phyloP scores from a whole-genome alignment of 2,888 invertebrate species.

The Anoplius nigerrimus region DNA sequence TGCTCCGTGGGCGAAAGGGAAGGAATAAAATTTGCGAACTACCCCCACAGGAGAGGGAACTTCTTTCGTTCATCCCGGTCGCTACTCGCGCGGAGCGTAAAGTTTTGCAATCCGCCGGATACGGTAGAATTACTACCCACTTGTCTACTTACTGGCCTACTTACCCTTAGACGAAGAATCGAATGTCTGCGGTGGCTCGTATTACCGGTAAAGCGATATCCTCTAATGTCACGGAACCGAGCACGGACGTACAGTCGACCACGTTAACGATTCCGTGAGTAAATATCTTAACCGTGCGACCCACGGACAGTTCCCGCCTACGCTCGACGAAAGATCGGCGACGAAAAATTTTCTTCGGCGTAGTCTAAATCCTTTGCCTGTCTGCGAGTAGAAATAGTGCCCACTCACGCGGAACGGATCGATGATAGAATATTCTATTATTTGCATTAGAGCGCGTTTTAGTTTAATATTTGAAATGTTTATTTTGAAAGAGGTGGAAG shows the following conservation, averaged over 20 bases:
- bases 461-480: too few species aligned
- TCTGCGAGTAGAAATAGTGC: too few species aligned
- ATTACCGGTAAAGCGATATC: slow-evolving; percentile 56
- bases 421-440: too few species aligned
- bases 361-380: too few species aligned
- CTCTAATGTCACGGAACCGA: slow-evolving; percentile 35
- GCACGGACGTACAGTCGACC: slow-evolving; percentile 17
- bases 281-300: slow-evolving; percentile 10
- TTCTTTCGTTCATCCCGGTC: slow-evolving; percentile 18
- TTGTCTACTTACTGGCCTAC: slow-evolving; percentile 61
- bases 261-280: slow-evolving; percentile 19
- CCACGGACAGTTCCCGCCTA: too few species aligned
- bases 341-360: too few species aligned
- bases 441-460: too few species aligned
- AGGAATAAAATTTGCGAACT: slow-evolving; percentile 3
- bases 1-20: background rate
- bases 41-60: slow-evolving; percentile 26
- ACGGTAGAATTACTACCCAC: slow-evolving; percentile 58
- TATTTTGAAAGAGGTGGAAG: too few species aligned
- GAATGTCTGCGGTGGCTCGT: slow-evolving; percentile 60
- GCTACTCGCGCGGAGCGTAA: slow-evolving; percentile 6
- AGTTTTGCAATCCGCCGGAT: slow-evolving; percentile 48
- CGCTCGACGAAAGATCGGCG: too few species aligned
- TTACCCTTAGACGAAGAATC: slow-evolving; percentile 56
- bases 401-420: too few species aligned